Evolutionary conservation across 2,113 vertebrate genomes (phyloP).

Genomic region (Electrona antarctica): DNA sequence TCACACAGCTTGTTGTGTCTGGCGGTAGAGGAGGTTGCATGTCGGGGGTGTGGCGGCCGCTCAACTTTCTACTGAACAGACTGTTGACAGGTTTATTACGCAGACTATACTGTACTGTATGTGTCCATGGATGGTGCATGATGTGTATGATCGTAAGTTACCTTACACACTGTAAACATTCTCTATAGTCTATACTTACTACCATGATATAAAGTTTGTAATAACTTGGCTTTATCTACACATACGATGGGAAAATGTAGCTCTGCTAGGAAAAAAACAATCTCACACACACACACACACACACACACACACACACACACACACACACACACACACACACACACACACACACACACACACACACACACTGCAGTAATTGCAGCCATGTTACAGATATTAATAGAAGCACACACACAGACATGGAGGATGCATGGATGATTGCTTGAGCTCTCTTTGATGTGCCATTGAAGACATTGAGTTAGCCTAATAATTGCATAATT

Average conservation of each 20-base stretch:
- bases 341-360: too few species aligned
- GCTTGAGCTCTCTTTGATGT: slow-evolving; percentile 33
- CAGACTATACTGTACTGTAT: background rate
- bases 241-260: background rate
- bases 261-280: slow-evolving; percentile 3
- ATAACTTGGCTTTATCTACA: background rate
- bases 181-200: background rate
- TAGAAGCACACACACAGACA: too few species aligned
- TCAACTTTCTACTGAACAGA: slow-evolving; percentile 6
- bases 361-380: too few species aligned
- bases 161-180: too few species aligned
- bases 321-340: too few species aligned
- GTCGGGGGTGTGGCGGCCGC: slow-evolving; percentile 3
- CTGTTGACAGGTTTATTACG: background rate
- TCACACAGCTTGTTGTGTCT: background rate
- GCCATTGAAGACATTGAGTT: slow-evolving; percentile 36
- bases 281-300: too few species aligned
- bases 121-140: background rate
- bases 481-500: slow-evolving; percentile 72
- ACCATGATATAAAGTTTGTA: background rate
- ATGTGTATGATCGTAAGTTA: too few species aligned
- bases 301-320: too few species aligned
- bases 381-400: too few species aligned
- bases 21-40: background rate
- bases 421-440: background rate